Base-by-base conservation (phyloP, 2,113 vertebrate genomes). In the Turnix velox region DNA sequence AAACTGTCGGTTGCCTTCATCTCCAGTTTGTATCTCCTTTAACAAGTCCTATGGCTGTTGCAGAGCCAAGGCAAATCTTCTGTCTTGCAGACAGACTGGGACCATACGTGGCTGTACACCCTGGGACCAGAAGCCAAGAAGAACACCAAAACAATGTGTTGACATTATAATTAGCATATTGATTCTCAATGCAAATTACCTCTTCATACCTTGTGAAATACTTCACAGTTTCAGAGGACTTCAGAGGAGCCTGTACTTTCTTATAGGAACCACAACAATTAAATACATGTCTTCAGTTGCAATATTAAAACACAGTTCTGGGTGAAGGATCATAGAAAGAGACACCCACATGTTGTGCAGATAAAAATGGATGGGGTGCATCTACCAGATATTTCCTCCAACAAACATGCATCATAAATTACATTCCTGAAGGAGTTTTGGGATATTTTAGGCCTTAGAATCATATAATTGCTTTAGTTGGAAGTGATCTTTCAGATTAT, bases 151-250 rank as follows among this genome's bases (percentile, higher is more conserved):
- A 78, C 74, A 91, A 18, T 71, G 72, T 4, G 37, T 65, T 92
- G 90, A 95, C 92, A 94, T 58, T 84, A 69, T 58, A 94, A 94
- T 95, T 94, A 93, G 72, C 81, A 79, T 95, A 95, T 93, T 94
- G 86, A 79, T 91, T 95, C 69, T 94, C 66, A 54, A 69, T 91
- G 84, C 78, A 92, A 95, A 90, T 95, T 87, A 91, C 63, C 45
- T 93, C 77, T 87, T 75, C 77, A 46, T 84, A 43, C 27, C 25
- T 89, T 92, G 74, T 82, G 87, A 92, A 94, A 94, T 27, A 49
- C 49, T 93, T 94, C n/a, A 43, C 65, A 33, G 72, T 82, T 88
- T 80, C 83, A 79, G 82, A 91, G 63, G 88, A 79, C 59, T 88
- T 88, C 77, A 87, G 81, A 92, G 48, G 48, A 93, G 39, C 61